A percentile compares a stretch with the other conserved stretches of the same genome.
Conservation (phyloP, 2,113 vertebrate species). For the Albula goreensis region DNA sequence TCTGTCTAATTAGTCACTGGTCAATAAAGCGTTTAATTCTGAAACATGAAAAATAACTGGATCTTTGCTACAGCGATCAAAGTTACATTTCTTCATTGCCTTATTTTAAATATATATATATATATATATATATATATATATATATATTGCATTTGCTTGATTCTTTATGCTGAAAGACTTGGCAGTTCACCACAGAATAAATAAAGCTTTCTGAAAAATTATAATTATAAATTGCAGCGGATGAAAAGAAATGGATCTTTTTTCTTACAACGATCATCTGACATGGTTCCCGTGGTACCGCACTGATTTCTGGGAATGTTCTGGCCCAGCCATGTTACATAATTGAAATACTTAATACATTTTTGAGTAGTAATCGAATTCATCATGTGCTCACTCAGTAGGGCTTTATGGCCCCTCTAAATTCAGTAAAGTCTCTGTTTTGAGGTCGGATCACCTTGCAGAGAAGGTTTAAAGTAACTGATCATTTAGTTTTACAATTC, state of each 20-base stretch:
- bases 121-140: neutral
- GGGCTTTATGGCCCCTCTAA: neutral
- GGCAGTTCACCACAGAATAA: neutral
- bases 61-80: constrained; percentile 41
- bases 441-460: neutral
- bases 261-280: constrained; percentile 33
- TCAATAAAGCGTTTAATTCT: constrained; percentile 45
- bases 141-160: neutral
- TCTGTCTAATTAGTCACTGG: constrained; percentile 47
- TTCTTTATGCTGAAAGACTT: neutral
- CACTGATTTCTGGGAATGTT: constrained; percentile 21
- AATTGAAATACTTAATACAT: constrained; percentile 37
- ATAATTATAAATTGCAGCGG: neutral
- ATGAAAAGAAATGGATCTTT: neutral
- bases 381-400: constrained; percentile 1
- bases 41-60: constrained; percentile 16
- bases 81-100: constrained; percentile 42
- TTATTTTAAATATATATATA: neutral
- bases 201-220: neutral
- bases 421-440: neutral
- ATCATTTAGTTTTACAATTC: constrained; percentile 2
- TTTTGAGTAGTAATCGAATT: constrained; percentile 30
- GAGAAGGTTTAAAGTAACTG: constrained; percentile 1
- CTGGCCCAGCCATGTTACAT: constrained; percentile 28
- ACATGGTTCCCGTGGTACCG: constrained; percentile 22